Conservation (phyloP, 2,113 vertebrate genomes). For the Mionectes macconnelli region DNA sequence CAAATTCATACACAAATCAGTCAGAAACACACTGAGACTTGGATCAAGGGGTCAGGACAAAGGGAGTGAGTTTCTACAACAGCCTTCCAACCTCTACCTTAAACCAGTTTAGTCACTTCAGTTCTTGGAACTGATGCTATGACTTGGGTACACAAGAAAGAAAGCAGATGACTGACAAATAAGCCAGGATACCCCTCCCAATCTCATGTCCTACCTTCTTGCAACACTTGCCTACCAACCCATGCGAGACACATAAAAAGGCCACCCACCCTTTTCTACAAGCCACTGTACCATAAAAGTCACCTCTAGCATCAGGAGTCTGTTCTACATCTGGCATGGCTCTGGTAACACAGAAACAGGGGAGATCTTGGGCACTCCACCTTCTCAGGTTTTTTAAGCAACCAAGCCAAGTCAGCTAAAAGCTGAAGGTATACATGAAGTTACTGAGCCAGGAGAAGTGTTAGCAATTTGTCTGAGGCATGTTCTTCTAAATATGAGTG, state of each 20-base stretch:
- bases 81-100: neutral
- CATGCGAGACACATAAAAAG: neutral
- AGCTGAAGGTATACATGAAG: neutral
- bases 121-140: neutral
- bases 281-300: neutral
- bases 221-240: neutral
- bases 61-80: neutral
- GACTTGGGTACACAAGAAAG: neutral
- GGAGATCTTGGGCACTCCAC: neutral
- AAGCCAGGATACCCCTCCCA: neutral
- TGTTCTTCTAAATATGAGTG: slow-evolving; percentile 1
- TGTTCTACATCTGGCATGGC: neutral
- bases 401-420: neutral
- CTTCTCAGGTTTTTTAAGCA: neutral
- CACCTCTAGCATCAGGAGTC: neutral
- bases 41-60: neutral
- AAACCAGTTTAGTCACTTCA: neutral
- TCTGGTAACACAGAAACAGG: neutral
- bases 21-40: neutral
- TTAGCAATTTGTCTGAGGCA: neutral
- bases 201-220: neutral
- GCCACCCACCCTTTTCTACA: neutral
- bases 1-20: neutral
- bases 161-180: neutral
- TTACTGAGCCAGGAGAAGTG: neutral